Evolutionary conservation across 2,797 vertebrate species (phyloP).

Genomic region (Otolemur crassicaudatus): DNA sequence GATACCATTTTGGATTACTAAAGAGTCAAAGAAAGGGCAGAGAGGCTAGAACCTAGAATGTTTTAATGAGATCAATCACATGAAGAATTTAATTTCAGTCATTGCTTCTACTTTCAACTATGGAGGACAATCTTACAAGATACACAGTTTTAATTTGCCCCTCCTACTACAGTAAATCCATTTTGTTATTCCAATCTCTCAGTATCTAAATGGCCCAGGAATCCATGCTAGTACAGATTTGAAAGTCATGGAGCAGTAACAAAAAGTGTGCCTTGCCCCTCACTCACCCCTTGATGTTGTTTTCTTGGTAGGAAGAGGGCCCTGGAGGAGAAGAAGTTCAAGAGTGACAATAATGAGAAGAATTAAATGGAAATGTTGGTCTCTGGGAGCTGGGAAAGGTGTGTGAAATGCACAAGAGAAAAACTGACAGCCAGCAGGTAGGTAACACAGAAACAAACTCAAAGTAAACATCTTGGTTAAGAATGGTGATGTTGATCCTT

Average conservation of each 20-base stretch:
- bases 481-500: background rate
- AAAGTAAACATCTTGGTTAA: background rate
- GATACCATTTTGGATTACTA: background rate
- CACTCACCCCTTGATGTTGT: background rate
- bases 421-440: background rate
- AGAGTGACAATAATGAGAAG: background rate
- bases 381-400: background rate
- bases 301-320: background rate
- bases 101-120: background rate
- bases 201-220: background rate
- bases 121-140: background rate
- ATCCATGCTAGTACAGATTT: background rate
- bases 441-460: background rate
- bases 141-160: background rate
- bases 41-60: background rate
- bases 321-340: background rate
- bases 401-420: background rate
- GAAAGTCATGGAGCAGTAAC: background rate
- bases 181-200: background rate
- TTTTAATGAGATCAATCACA: background rate
- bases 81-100: background rate
- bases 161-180: background rate
- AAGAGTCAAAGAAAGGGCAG: background rate
- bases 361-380: background rate
- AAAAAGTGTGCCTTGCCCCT: background rate